Evolutionary conservation across 2,888 invertebrate species (phyloP), one percentile per base, ranked within the genome.

Genomic region (Octodonta nipae): DNA sequence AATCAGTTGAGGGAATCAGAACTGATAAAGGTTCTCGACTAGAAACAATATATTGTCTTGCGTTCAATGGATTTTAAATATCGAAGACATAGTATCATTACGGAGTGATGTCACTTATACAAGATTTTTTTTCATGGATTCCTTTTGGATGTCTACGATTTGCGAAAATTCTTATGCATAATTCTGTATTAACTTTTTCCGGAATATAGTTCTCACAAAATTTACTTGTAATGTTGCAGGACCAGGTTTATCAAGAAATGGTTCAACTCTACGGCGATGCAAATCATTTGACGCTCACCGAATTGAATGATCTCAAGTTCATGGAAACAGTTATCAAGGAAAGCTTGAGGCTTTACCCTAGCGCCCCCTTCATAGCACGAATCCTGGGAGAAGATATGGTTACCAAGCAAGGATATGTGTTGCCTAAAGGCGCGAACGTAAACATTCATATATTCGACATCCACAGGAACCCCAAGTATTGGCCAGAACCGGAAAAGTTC

Each of bases 401-500:
- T 3, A 50, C 26, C 26, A 26, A 13, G 13, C 8, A 36, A 14
- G 55, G 54, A 12, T 47, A 47, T 30, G 27, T 54, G 50, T 15
- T 78, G 29, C 75, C 78, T 0, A 56, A 59, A 15, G 64, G 64
- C 3, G 55, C 66, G 0, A 52, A 60, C n/a, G 61, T 71, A 2
- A 68, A 68, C 41, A 57, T 78, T 6, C 66, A 68, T 24, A 70
- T 75, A n/a, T 73, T 59, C 44, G 73, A 76, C 45, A 46, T 77
- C 5, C 81, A 82, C 54, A 67, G 74, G 4, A 68, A 76, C 49
- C 67, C 71, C 0, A 63, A 69, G 10, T 60, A 70, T 30, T 84
- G 70, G 60, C 66, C 72, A 0, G 64, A 81, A 41, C 78, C 83
- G 0, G 58, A 68, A 28, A 65, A 61, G 37, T 82, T 78, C 51